Conservation (phyloP, 2,888 invertebrate species). For the Stenurella melanura region DNA sequence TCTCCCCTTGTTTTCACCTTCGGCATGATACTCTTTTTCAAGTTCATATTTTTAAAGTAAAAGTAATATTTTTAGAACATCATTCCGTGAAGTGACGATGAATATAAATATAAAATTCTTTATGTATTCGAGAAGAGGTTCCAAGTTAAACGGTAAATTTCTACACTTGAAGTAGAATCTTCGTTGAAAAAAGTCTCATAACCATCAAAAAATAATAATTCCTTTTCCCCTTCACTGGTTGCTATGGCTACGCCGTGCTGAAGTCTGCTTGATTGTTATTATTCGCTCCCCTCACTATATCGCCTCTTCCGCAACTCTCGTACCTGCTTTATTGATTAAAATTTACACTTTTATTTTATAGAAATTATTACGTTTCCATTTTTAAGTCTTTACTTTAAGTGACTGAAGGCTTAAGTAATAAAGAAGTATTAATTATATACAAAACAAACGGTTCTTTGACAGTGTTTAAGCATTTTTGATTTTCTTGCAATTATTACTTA, state of each 20-base stretch:
- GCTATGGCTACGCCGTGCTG: constrained; percentile 61
- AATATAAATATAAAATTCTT: constrained; percentile 54
- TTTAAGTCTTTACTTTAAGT: neutral
- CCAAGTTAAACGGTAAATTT: constrained; percentile 64
- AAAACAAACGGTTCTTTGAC: neutral
- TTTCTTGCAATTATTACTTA: too few species aligned
- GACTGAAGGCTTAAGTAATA: neutral
- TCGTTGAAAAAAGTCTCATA: constrained; percentile 68
- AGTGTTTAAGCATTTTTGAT: too few species aligned
- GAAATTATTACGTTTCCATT: constrained; percentile 22
- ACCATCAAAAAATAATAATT: constrained; percentile 73
- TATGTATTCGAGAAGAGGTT: constrained; percentile 60
- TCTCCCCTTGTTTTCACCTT: neutral
- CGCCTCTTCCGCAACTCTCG: constrained; percentile 26
- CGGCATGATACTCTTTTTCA: neutral
- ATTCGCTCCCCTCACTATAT: constrained; percentile 52
- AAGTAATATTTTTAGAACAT: constrained; percentile 25
- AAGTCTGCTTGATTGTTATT: constrained; percentile 59
- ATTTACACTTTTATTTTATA: constrained; percentile 31
- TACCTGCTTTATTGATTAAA: constrained; percentile 42
- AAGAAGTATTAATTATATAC: neutral
- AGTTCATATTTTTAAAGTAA: constrained; percentile 12
- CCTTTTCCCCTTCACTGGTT: constrained; percentile 66
- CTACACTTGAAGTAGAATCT: constrained; percentile 62
- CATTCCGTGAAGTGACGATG: neutral